Evolutionary conservation across 2,888 invertebrate species (phyloP), one percentile per base, ranked within the genome.

Genomic region (Helleia helle): DNA sequence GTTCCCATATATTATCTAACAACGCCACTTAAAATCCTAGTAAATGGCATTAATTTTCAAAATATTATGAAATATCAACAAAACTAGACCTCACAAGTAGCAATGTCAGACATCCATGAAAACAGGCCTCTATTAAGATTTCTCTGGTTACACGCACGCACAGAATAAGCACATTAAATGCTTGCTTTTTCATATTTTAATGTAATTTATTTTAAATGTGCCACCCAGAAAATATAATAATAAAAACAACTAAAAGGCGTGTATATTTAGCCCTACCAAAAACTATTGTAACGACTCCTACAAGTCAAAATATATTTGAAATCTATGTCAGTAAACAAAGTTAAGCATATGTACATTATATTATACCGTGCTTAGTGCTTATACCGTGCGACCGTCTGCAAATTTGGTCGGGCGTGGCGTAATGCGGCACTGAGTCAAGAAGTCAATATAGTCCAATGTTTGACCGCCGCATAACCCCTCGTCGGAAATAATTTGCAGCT

Each of bases 161-260:
- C 34, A 34, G 34, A 22, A 34, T 34, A 34, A 34, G 34, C 34
- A 34, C 34, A 22, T 34, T n/a, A n/a, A n/a, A n/a, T n/a, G n/a
- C n/a, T n/a, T n/a, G n/a, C n/a, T n/a, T n/a, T n/a, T 12, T 22
- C 17, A 18, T 6, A 18, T 22, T 26, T 9, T 2, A 34, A 12
- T 3, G 26, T 14, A 14, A 13, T 6, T 22, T 1, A 1, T 22
- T 6, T 22, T 2, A 22, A 22, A 18, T 18, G 3, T 18, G 18
- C 3, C 3, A 18, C 3, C 18, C 18, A n/a, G n/a, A n/a, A n/a
- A n/a, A n/a, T n/a, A n/a, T n/a, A n/a, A n/a, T n/a, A n/a, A n/a
- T n/a, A n/a, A n/a, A n/a, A n/a, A n/a, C n/a, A n/a, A n/a, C n/a
- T n/a, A n/a, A n/a, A n/a, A n/a, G n/a, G n/a, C n/a, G n/a, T n/a